phyloP scores from a whole-genome alignment of 2,888 invertebrate genomes.

The Protodeltote pygarga region DNA sequence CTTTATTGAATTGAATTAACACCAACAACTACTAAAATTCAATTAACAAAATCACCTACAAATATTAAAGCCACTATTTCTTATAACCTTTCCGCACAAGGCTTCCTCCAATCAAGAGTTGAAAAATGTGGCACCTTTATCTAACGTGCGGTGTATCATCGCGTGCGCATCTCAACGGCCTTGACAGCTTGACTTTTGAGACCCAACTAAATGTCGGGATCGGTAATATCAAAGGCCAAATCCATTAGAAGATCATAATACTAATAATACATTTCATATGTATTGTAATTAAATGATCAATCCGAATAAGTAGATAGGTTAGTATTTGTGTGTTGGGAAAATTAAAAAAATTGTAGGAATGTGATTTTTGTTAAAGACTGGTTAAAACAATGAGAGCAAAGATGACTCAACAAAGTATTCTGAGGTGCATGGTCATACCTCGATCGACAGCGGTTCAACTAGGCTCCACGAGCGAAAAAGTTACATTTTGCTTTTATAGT shows the following conservation, averaged over 20 bases:
- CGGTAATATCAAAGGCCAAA: conserved; percentile 69
- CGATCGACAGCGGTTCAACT: too few relatives aligned
- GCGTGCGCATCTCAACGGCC: conserved; percentile 57
- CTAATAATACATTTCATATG: conserved; percentile 61
- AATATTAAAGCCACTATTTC: conserved; percentile 13
- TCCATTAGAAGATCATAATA: conserved; percentile 69
- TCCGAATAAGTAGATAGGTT: conserved; percentile 16
- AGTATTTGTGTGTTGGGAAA: background rate
- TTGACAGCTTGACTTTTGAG: conserved; percentile 80
- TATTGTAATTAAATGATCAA: conserved; percentile 42
- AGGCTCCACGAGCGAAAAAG: too few relatives aligned
- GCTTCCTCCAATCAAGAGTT: conserved; percentile 11
- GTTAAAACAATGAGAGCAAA: conserved; percentile 14
- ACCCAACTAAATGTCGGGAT: conserved; percentile 70
- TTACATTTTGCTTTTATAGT: too few relatives aligned
- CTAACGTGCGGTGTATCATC: conserved; percentile 20
- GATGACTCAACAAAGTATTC: too few relatives aligned
- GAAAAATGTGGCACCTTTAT: conserved; percentile 34
- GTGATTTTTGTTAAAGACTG: too few relatives aligned
- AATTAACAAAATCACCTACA: conserved; percentile 12
- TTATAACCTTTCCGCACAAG: conserved; percentile 24
- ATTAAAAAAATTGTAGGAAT: too few relatives aligned
- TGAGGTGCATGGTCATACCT: too few relatives aligned
- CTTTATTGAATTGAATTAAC: too few relatives aligned
- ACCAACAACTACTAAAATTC: background rate